Evolutionary conservation across 2,888 invertebrate species (phyloP).

Genomic region (Macrosoma leucophasiata): DNA sequence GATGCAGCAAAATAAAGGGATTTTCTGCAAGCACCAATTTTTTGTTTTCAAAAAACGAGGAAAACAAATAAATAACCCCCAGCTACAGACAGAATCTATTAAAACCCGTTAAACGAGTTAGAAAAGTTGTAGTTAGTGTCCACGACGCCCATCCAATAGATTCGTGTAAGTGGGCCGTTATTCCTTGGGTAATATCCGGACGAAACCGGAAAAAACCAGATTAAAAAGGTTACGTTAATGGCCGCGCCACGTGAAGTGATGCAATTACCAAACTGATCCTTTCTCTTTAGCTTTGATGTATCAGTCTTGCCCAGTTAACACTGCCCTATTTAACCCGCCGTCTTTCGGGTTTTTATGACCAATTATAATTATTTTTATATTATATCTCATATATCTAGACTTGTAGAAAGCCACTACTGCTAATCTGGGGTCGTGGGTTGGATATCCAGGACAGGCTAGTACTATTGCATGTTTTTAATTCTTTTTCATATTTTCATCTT

Average conservation of each 20-base stretch:
- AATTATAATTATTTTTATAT: too few relatives aligned
- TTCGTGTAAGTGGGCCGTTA: conserved; percentile 60
- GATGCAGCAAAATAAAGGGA: too few relatives aligned
- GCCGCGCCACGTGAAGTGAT: conserved; percentile 58
- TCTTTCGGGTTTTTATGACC: too few relatives aligned
- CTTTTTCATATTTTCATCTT: too few relatives aligned
- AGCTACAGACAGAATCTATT: conserved; percentile 50
- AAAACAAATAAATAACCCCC: conserved; percentile 37
- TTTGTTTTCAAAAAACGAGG: conserved; percentile 1
- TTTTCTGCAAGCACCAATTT: too few relatives aligned
- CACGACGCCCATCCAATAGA: conserved; percentile 54
- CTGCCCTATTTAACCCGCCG: too few relatives aligned
- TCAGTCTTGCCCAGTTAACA: too few relatives aligned
- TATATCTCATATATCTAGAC: too few relatives aligned
- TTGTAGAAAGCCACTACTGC: too few relatives aligned
- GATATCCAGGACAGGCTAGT: too few relatives aligned
- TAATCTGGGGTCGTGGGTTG: too few relatives aligned
- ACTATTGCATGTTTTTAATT: too few relatives aligned
- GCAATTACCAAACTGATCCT: conserved; percentile 61
- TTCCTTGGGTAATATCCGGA: conserved; percentile 62
- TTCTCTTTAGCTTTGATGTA: conserved; percentile 40
- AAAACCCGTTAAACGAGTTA: conserved; percentile 57
- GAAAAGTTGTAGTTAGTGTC: conserved; percentile 58
- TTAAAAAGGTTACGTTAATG: conserved; percentile 66
- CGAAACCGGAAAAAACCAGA: conserved; percentile 55